Evolutionary conservation across 2,797 vertebrate species (phyloP).

Genomic region (Enteromius unitaeniatus): DNA sequence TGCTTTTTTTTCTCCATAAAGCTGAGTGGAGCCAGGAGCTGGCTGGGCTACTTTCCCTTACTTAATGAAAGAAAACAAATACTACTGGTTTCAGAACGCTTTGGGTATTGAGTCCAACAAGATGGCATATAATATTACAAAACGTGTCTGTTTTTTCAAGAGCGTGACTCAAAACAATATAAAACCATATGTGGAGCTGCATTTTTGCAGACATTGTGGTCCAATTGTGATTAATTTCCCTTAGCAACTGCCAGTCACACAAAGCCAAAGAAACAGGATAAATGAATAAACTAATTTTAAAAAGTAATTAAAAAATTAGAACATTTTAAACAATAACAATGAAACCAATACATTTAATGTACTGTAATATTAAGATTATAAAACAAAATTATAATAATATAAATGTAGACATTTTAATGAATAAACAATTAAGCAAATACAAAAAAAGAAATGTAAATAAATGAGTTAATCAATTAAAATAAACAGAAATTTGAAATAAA

Average conservation of each 20-base stretch:
- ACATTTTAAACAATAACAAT: background rate
- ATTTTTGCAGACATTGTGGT: slow-evolving; percentile 1
- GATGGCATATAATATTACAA: slow-evolving; percentile 64
- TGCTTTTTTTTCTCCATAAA: slow-evolving; percentile 60
- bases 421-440: background rate
- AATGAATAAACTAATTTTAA: background rate
- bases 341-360: background rate
- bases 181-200: slow-evolving; percentile 34
- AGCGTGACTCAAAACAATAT: slow-evolving; percentile 19
- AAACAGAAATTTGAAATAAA: background rate
- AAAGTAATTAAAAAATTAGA: background rate
- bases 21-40: slow-evolving; percentile 48
- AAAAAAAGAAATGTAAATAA: background rate
- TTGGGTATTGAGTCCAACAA: slow-evolving; percentile 66
- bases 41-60: slow-evolving; percentile 67
- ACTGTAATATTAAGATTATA: background rate
- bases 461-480: background rate
- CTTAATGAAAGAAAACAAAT: slow-evolving; percentile 75
- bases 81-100: slow-evolving; percentile 63
- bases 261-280: background rate
- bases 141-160: slow-evolving; percentile 22
- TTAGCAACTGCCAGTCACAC: background rate
- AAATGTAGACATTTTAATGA: background rate
- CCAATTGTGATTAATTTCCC: background rate
- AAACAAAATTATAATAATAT: no score